Percentiles rank a stretch among this genome's conserved stretches.
phyloP scores from a whole-genome alignment of 2,888 invertebrate species.

The Kryphioiulus occultus region DNA sequence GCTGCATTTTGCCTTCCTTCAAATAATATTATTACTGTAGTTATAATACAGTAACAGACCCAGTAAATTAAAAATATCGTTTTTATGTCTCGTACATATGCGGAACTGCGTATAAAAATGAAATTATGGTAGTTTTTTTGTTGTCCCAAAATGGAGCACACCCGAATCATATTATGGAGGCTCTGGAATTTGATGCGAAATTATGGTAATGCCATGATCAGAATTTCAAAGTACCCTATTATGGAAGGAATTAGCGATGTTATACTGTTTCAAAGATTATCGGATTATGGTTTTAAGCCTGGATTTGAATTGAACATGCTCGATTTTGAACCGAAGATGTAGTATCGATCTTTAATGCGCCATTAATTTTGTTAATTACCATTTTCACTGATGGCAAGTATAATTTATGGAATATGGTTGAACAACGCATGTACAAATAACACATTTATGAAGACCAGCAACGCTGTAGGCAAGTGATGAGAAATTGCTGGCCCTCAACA shows the following conservation, averaged over 20 bases:
- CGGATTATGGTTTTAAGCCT: background rate
- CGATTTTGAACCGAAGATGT: background rate
- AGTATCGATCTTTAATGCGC: background rate
- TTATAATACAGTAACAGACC: background rate
- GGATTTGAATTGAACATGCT: too few relatives aligned
- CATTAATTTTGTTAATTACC: background rate
- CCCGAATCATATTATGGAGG: too few relatives aligned
- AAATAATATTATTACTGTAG: background rate
- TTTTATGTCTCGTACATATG: background rate
- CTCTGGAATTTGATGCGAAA: too few relatives aligned
- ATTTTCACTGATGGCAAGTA: background rate
- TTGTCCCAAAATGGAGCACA: too few relatives aligned
- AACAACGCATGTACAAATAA: background rate
- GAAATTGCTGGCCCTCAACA: background rate
- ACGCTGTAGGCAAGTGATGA: background rate
- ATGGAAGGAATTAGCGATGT: background rate
- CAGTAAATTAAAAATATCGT: background rate
- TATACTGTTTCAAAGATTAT: background rate
- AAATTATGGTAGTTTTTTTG: background rate
- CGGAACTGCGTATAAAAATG: background rate
- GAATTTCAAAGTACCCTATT: background rate
- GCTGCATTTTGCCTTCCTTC: background rate
- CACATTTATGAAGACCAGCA: background rate
- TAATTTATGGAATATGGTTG: background rate
- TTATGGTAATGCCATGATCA: background rate